Percentiles rank a stretch among this genome's conserved stretches.
These are phyloP conservation scores for Andrena bicolor DNA, from an alignment of 2,888 invertebrate species.

Conservation along the genomic window DNA sequence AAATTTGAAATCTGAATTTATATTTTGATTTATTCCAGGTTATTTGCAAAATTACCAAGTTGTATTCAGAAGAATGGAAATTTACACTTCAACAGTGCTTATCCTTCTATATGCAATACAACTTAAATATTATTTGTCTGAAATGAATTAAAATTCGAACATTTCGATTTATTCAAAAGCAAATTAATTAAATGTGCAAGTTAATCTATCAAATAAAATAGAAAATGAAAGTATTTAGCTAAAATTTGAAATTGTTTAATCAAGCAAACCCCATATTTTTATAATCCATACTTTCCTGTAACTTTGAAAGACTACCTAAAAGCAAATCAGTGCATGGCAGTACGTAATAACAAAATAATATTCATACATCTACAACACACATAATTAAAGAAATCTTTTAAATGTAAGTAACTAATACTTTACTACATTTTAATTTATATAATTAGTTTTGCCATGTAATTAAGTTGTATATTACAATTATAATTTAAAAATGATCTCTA, in stretches of 20 bases:
- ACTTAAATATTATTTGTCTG: too few relatives aligned
- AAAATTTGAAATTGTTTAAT: conserved; percentile 14
- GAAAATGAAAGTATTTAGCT: not conserved
- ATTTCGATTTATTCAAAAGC: not conserved
- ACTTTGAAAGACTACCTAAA: not conserved
- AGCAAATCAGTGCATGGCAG: conserved; percentile 1
- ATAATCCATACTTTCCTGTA: not conserved
- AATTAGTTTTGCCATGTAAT: not conserved
- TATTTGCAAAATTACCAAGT: too few relatives aligned
- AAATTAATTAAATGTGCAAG: not conserved
- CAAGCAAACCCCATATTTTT: conserved; percentile 10
- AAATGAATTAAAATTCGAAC: too few relatives aligned
- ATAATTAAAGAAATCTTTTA: not conserved
- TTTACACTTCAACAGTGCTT: too few relatives aligned
- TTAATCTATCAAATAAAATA: not conserved
- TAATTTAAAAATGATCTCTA: not conserved
- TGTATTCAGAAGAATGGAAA: too few relatives aligned
- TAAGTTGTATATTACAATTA: not conserved
- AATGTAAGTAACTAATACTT: not conserved
- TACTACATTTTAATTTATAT: not conserved
- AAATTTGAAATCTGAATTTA: too few relatives aligned
- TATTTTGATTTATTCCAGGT: too few relatives aligned
- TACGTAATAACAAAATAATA: not conserved
- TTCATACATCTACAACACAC: conserved; percentile 2
- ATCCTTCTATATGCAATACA: too few relatives aligned